Percentiles rank a stretch among this genome's conserved stretches.
Evolutionary conservation across 2,797 vertebrate species (phyloP).

Genomic region (Neosilurus hyrtlii): DNA sequence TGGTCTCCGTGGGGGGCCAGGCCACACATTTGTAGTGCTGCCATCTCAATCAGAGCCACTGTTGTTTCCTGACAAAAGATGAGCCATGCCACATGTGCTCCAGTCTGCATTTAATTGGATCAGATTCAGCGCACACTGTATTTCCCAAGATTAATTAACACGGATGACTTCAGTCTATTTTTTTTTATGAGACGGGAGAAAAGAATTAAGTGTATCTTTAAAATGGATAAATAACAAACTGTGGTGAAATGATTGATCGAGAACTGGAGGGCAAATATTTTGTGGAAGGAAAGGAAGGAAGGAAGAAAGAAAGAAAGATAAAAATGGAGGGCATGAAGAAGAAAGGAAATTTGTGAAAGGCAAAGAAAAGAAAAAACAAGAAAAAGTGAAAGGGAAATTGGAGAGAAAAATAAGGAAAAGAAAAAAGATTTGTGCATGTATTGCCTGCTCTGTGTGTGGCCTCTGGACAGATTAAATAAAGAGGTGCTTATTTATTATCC

Average conservation of each 20-base stretch:
- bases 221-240: constrained; percentile 9
- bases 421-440: too few species aligned
- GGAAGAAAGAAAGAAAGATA: too few species aligned
- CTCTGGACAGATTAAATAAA: too few species aligned
- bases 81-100: constrained; percentile 68
- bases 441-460: neutral
- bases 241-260: neutral
- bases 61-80: constrained; percentile 62
- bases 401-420: too few species aligned
- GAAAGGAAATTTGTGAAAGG: too few species aligned
- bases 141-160: constrained; percentile 68
- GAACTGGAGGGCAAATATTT: neutral
- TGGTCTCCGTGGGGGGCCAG: constrained; percentile 4
- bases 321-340: too few species aligned
- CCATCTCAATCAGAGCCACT: constrained; percentile 62
- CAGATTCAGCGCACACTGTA: constrained; percentile 66
- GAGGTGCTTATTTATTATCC: neutral
- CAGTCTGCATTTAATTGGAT: constrained; percentile 76
- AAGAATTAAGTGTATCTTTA: neutral
- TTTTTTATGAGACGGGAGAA: neutral
- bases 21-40: constrained; percentile 57
- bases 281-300: neutral
- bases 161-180: constrained; percentile 48
- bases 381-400: too few species aligned
- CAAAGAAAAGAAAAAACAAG: too few species aligned